phyloP scores from a whole-genome alignment of 1,140 invertebrate genomes.

The Centruroides sculpturatus region DNA sequence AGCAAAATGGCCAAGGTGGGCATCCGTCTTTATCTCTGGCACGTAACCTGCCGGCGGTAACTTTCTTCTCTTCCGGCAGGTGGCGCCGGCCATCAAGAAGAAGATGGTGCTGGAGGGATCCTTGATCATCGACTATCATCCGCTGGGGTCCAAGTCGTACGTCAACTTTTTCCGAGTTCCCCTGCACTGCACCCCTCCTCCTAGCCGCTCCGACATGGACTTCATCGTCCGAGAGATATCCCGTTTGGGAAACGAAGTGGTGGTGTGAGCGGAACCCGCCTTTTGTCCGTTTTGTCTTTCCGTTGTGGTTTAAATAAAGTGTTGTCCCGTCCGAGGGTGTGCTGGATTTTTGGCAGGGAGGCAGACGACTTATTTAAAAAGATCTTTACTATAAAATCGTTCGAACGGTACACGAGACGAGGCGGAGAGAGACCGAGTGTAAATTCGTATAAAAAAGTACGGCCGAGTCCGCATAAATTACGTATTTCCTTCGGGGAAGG shows the following conservation, averaged over 20 bases:
- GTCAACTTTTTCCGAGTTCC: slow-evolving; percentile 91
- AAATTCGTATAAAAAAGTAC: too few species aligned
- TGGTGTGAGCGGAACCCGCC: too few species aligned
- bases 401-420: too few species aligned
- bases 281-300: too few species aligned
- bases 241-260: slow-evolving; percentile 46
- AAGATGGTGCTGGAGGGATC: slow-evolving; percentile 84
- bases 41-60: background rate
- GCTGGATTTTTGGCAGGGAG: too few species aligned
- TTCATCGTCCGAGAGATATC: slow-evolving; percentile 79
- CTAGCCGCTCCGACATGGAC: slow-evolving; percentile 61
- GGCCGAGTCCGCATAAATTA: too few species aligned
- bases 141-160: slow-evolving; percentile 43
- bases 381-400: too few species aligned
- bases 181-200: slow-evolving; percentile 65
- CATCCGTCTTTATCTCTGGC: background rate
- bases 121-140: slow-evolving; percentile 92
- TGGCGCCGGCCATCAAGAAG: slow-evolving; percentile 85
- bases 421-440: too few species aligned
- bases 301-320: too few species aligned
- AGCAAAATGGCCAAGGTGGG: slow-evolving; percentile 48
- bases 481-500: too few species aligned
- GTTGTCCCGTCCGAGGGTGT: too few species aligned
- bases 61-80: slow-evolving; percentile 29
- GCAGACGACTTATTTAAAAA: too few species aligned